phyloP scores from a whole-genome alignment of 2,888 invertebrate species.

The Anorthoa munda region DNA sequence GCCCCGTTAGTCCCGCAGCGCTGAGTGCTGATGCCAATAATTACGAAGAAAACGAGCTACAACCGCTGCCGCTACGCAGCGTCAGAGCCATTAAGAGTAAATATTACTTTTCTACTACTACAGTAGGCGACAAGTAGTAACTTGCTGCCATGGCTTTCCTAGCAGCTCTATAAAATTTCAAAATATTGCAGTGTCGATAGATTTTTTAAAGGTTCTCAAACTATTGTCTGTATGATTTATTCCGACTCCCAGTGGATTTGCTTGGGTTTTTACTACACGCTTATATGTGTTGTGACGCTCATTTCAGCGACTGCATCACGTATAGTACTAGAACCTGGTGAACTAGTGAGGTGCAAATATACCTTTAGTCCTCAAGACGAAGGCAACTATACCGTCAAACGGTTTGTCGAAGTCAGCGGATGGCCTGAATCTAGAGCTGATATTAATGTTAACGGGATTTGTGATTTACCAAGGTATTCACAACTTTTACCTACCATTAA shows the following conservation, averaged over 20 bases:
- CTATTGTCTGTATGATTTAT: not conserved
- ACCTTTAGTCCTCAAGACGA: conserved; percentile 84
- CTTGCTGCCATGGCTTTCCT: not conserved
- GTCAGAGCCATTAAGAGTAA: conserved; percentile 76
- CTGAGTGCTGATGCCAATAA: conserved; percentile 69
- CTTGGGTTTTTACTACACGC: not conserved
- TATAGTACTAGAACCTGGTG: conserved; percentile 83
- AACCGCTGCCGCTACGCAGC: conserved; percentile 78
- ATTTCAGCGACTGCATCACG: conserved; percentile 75
- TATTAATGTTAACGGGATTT: conserved; percentile 82
- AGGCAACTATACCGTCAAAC: conserved; percentile 82
- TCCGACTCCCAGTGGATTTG: not conserved
- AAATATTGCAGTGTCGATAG: not conserved
- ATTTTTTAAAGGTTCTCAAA: not conserved
- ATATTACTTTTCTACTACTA: not conserved
- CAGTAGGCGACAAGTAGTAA: too few relatives aligned
- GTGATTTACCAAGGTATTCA: conserved; percentile 85
- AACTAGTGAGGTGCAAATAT: conserved; percentile 86
- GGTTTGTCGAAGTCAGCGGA: conserved; percentile 86
- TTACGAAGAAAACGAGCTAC: conserved; percentile 71
- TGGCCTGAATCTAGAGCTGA: conserved; percentile 86
- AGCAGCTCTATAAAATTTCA: not conserved
- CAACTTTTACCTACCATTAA: not conserved
- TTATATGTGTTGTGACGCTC: not conserved
- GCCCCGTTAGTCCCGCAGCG: conserved; percentile 55